phyloP scores from a whole-genome alignment of 2,888 invertebrate genomes.

The Pseudococcus viburni region DNA sequence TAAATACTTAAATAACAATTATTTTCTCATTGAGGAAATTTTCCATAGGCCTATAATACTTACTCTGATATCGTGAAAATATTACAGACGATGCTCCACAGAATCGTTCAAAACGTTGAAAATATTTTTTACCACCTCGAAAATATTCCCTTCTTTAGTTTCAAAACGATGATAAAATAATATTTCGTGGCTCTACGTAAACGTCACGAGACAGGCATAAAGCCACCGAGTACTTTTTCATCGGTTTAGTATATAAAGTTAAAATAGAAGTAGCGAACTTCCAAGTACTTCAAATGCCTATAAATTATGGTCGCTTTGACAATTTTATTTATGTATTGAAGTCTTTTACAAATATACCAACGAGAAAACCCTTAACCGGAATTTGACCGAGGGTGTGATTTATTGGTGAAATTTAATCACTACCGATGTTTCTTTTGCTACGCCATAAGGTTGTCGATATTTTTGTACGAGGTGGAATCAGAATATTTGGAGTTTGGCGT shows the following conservation, averaged over 20 bases:
- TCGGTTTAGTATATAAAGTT: slow-evolving; percentile 32
- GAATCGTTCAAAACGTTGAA: too few relatives aligned
- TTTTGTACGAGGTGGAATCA: neutral
- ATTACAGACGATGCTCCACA: too few relatives aligned
- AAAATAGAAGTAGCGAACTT: slow-evolving; percentile 13
- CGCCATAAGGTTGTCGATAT: slow-evolving; percentile 11
- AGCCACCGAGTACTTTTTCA: slow-evolving; percentile 31
- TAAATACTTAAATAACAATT: too few relatives aligned
- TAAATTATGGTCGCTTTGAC: slow-evolving; percentile 36
- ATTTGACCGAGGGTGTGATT: slow-evolving; percentile 39
- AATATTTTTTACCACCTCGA: neutral
- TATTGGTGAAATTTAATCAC: slow-evolving; percentile 35
- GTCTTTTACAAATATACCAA: slow-evolving; percentile 24
- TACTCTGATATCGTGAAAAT: too few relatives aligned
- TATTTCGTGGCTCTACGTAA: slow-evolving; percentile 5
- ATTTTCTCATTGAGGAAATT: too few relatives aligned
- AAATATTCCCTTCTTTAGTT: neutral
- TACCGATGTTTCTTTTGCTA: slow-evolving; percentile 18
- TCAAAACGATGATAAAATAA: neutral
- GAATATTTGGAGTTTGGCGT: neutral
- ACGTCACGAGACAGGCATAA: neutral
- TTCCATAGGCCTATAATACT: too few relatives aligned
- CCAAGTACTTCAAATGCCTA: slow-evolving; percentile 29
- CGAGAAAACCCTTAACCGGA: slow-evolving; percentile 10
- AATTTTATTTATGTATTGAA: slow-evolving; percentile 53